phyloP scores from a whole-genome alignment of 2,797 vertebrate species.

The Pteropus rufus region DNA sequence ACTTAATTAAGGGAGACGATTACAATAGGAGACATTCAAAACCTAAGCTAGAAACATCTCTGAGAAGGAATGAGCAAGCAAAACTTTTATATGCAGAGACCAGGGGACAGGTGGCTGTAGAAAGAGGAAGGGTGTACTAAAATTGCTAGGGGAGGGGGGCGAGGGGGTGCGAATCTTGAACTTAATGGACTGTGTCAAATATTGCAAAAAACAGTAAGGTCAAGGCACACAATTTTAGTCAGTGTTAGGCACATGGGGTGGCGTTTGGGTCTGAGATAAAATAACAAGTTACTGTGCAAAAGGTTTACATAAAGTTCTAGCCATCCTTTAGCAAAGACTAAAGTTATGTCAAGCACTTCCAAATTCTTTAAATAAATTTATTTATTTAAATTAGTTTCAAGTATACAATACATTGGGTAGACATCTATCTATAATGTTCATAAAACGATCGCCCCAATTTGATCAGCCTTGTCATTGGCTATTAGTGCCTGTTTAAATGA shows the following conservation, averaged over 20 bases:
- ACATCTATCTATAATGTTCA: too few relatives aligned
- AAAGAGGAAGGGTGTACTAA: background rate
- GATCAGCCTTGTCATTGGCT: background rate
- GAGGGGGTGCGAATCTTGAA: background rate
- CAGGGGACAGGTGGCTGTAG: background rate
- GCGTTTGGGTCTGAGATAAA: background rate
- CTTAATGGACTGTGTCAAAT: background rate
- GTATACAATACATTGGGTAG: too few relatives aligned
- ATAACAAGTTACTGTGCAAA: background rate
- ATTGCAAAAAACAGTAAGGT: background rate
- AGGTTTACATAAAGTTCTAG: background rate
- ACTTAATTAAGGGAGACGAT: background rate
- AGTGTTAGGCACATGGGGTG: background rate
- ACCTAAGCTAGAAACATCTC: background rate
- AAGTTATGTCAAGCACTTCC: background rate
- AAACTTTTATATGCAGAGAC: background rate
- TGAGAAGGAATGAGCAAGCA: background rate
- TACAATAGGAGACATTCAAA: background rate
- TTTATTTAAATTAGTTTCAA: too few relatives aligned
- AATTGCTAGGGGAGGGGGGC: background rate
- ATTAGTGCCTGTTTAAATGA: background rate
- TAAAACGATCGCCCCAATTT: background rate
- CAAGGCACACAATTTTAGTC: background rate
- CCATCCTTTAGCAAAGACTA: background rate
- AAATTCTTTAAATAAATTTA: too few relatives aligned